Evolutionary conservation across 2,113 vertebrate genomes (phyloP).

Genomic region (Planiliza haematocheilus): DNA sequence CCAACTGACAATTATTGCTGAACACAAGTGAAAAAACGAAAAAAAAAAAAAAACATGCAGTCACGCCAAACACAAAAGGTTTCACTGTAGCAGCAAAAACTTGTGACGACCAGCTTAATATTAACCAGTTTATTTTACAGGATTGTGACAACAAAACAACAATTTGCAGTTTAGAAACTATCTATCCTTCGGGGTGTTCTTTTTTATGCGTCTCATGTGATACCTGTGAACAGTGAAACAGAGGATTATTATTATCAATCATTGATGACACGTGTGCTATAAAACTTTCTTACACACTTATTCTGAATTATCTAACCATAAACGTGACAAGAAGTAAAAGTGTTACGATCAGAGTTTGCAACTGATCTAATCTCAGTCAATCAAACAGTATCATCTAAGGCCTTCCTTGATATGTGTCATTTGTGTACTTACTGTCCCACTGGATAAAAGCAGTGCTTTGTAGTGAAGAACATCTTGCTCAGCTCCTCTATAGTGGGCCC

Average conservation of each 20-base stretch:
- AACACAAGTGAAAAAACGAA: too few species aligned
- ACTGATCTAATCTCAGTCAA: too few species aligned
- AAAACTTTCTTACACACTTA: too few species aligned
- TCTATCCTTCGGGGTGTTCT: slow-evolving; percentile 71
- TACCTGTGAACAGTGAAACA: slow-evolving; percentile 70
- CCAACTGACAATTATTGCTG: too few species aligned
- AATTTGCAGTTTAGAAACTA: slow-evolving; percentile 28
- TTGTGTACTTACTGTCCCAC: slow-evolving; percentile 90
- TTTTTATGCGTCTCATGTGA: slow-evolving; percentile 71
- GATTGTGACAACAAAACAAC: slow-evolving; percentile 21
- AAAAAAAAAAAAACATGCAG: too few species aligned
- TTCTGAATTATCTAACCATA: too few species aligned
- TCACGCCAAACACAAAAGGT: too few species aligned
- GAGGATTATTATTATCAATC: background rate
- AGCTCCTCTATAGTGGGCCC: slow-evolving; percentile 91
- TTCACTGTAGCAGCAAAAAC: slow-evolving; percentile 16
- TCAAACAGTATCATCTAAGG: background rate
- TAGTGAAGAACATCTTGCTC: slow-evolving; percentile 97
- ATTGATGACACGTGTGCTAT: background rate
- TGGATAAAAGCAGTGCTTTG: slow-evolving; percentile 97
- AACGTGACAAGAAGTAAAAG: too few species aligned
- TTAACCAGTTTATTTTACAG: slow-evolving; percentile 72
- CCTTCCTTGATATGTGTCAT: background rate
- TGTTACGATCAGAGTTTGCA: too few species aligned
- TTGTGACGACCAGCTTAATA: slow-evolving; percentile 8